A percentile compares a stretch with the other conserved stretches of the same genome.
phyloP scores from a whole-genome alignment of 2,797 vertebrate genomes.

The Aplochiton taeniatus region DNA sequence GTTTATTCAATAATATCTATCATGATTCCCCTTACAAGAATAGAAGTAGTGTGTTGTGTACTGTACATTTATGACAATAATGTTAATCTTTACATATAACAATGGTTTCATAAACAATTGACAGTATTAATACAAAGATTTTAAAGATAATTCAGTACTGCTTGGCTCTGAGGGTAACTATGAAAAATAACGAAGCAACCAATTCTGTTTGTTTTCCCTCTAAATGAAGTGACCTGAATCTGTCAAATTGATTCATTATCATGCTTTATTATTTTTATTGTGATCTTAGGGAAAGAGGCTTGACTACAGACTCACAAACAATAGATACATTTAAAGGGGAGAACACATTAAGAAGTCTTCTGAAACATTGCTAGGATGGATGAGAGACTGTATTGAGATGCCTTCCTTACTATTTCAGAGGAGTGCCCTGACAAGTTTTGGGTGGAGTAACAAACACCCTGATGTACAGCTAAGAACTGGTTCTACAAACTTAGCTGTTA shows the following conservation, averaged over 20 bases:
- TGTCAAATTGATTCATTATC: background rate
- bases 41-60: too few species aligned
- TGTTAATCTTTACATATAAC: too few species aligned
- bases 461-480: slow-evolving; percentile 40
- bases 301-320: slow-evolving; percentile 16
- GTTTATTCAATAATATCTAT: background rate
- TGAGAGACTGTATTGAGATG: slow-evolving; percentile 21
- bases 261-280: too few species aligned
- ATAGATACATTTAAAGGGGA: background rate
- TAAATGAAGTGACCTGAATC: slow-evolving; percentile 10
- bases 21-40: background rate
- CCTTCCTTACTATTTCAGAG: slow-evolving; percentile 9
- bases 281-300: slow-evolving; percentile 16
- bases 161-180: background rate
- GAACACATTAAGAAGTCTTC: slow-evolving; percentile 6
- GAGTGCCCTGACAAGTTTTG: slow-evolving; percentile 48
- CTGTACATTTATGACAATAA: too few species aligned
- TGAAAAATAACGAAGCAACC: background rate
- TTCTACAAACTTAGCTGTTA: slow-evolving; percentile 24
- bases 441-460: slow-evolving; percentile 35
- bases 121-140: too few species aligned
- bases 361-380: slow-evolving; percentile 34
- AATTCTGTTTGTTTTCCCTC: background rate
- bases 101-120: too few species aligned
- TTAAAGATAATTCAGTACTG: background rate